Evolutionary conservation across 2,113 vertebrate genomes (phyloP), one percentile per base, ranked within the genome.

Genomic region (Anseranas semipalmata): DNA sequence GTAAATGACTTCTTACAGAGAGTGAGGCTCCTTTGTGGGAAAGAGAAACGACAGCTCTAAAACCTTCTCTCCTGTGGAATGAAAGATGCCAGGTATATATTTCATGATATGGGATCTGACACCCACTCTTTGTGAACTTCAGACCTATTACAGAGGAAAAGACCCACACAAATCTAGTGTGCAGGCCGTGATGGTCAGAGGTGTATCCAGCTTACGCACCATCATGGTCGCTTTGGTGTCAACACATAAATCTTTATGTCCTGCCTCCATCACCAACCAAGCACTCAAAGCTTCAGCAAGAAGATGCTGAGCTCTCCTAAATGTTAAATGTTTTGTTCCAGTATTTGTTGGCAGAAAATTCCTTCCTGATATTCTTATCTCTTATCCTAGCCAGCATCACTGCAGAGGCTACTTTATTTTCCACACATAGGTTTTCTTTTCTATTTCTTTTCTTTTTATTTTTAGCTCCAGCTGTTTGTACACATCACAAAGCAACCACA

Each of bases 381-480:
- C 33, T 87, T 73, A 82, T 62, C 53, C 62, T 32, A 85, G 28
- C 35, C 84, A 87, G 52, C 73, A 93, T 24, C 66, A 63, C 70
- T 46, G 70, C 58, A 95, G 41, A 92, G n/a, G 28, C 74, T 93
- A 59, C 41, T 76, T 80, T 91, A 65, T 91, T 93, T 96, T 94
- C 41, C 39, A 85, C 48, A 79, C n/a, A 63, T 9, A 93, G 46
- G 28, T 86, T 93, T 95, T 65, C 58, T 87, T 93, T 90, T 82
- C 70, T 87, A n/a, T 65, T 92, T 81, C 12, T 79, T 96, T 76
- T 67, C 50, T 72, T 89, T 55, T 81, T 85, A 74, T 93, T 96
- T 95, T 92, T 95, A 96, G 84, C 71, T 95, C 91, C 81, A 95
- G 80, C 52, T 95, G 84, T 87, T 95, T 95, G 89, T 91, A 91